Evolutionary conservation across 2,888 invertebrate genomes (phyloP).

Genomic region (Philhelius pedissequus): DNA sequence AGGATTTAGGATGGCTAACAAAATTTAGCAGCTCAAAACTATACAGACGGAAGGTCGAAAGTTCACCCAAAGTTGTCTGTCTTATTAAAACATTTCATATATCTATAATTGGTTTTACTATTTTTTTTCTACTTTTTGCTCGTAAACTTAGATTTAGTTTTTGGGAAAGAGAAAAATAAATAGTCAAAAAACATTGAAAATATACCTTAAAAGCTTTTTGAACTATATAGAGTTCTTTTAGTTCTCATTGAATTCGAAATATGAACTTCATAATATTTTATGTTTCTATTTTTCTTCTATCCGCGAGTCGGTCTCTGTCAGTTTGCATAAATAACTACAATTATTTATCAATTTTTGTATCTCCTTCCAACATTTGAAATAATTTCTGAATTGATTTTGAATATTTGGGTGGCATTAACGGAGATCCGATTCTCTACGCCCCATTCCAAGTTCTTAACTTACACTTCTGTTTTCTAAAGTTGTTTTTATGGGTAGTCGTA

Average conservation of each 20-base stretch:
- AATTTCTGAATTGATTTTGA: conserved; percentile 44
- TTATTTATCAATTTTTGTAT: conserved; percentile 56
- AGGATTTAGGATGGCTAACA: too few relatives aligned
- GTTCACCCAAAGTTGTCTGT: too few relatives aligned
- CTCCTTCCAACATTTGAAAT: background rate
- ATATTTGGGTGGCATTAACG: conserved; percentile 15
- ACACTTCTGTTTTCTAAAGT: conserved; percentile 27
- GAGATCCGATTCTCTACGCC: background rate
- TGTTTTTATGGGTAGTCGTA: conserved; percentile 48
- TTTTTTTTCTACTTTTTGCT: too few relatives aligned
- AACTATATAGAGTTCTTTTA: background rate
- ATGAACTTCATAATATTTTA: conserved; percentile 13
- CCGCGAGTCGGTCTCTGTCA: conserved; percentile 14
- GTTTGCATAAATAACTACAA: conserved; percentile 50
- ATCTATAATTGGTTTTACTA: too few relatives aligned
- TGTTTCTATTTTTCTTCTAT: conserved; percentile 27
- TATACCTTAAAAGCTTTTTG: background rate
- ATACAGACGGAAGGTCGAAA: too few relatives aligned
- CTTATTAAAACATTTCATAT: too few relatives aligned
- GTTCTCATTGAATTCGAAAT: background rate
- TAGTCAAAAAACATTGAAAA: background rate
- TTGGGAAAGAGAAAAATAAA: background rate
- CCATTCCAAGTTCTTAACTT: conserved; percentile 14
- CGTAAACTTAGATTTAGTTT: too few relatives aligned
- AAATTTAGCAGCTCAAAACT: too few relatives aligned